These are phyloP conservation scores for Podarcis raffonei DNA, from an alignment of 2,113 vertebrate genomes.

Conservation along the genomic window DNA sequence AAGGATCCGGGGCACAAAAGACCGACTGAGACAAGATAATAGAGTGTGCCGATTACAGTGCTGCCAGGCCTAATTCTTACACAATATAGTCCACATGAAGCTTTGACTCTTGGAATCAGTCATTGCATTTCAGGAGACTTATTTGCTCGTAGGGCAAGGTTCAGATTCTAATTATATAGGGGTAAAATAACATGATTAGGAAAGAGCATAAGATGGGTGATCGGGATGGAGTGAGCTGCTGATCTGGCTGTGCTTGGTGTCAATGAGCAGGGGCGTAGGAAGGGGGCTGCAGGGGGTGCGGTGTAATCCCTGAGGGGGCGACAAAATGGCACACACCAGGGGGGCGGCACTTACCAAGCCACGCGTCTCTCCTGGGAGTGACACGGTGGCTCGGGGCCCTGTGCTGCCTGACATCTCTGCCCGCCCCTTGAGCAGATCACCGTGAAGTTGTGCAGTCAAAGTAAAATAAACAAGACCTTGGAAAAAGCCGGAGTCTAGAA, in stretches of 20 bases:
- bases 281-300: too few relatives aligned
- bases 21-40: too few relatives aligned
- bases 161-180: background rate
- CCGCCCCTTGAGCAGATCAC: background rate
- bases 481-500: too few relatives aligned
- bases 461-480: too few relatives aligned
- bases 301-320: too few relatives aligned
- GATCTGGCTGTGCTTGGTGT: background rate
- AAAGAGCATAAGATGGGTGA: background rate
- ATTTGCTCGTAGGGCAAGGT: background rate
- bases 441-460: too few relatives aligned
- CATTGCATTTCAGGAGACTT: background rate
- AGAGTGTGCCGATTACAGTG: background rate
- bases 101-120: background rate
- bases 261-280: background rate
- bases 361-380: too few relatives aligned
- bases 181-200: background rate
- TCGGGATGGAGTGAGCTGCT: background rate
- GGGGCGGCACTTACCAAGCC: too few relatives aligned
- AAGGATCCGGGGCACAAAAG: background rate
- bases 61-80: background rate
- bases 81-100: background rate
- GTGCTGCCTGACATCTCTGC: too few relatives aligned
- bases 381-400: too few relatives aligned
- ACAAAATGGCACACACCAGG: too few relatives aligned